Base-by-base conservation (phyloP, 2,113 vertebrate species). In the Meles meles region DNA sequence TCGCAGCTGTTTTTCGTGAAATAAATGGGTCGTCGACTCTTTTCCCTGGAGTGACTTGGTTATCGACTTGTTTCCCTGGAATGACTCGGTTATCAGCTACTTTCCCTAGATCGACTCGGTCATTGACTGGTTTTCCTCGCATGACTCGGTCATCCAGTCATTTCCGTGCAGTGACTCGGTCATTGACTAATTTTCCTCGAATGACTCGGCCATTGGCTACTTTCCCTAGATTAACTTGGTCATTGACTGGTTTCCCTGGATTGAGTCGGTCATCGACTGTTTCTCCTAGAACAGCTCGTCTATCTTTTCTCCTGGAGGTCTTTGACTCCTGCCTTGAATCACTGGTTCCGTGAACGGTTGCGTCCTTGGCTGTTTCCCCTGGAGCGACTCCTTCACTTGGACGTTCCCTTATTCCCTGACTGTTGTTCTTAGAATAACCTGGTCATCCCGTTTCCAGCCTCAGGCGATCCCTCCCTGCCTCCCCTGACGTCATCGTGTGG, bases 151-250 rank as follows among this genome's bases (percentile, higher is more conserved):
- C n/a, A n/a, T n/a, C n/a, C n/a, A n/a, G n/a, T n/a, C 5, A 21
- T 63, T 1, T 17, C 13, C 39, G 13, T 76, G 72, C 0, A 1
- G 0, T 44, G 0, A 44, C 6, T 42, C 1, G 1, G 71, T 67
- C n/a, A 55, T 67, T 2, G 2, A 31, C 61, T 65, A 0, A 2
- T 88, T n/a, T 23, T 0, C 29, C 69, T 88, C 17, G 37, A 42
- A 1, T 17, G 13, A 25, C 7, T 42, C 1, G 2, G 42, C 49
- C 1, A 5, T 23, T 5, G 0, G 3, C 21, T 44, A n/a, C 0
- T 1, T 47, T 65, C 2, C 27, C 67, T 57, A 25, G 20, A 8
- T 9, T 15, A 29, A 25, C 7, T 42, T 2, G 1, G 42, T 86
- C 0, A 3, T 25, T 1, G 0, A 10, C 13, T 34, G 0, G 3